Base-by-base conservation (phyloP, 2,113 vertebrate species). In the Petromus typicus region DNA sequence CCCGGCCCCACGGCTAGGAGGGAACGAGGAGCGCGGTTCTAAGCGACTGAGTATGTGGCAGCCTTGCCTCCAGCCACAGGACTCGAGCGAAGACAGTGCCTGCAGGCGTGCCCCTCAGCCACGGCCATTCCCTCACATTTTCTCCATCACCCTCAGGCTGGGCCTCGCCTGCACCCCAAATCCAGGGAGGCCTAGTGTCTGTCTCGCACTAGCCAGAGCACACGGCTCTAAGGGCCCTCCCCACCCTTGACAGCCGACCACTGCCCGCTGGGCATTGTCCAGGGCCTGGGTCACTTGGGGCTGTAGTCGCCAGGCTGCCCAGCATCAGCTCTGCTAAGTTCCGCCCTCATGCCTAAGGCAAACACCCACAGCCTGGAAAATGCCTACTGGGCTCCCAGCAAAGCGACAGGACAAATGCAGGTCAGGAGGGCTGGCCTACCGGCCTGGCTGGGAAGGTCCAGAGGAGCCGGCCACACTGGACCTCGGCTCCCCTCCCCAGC, bases 11-110 rank as follows among this genome's bases (percentile, higher is more conserved):
- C 34, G 75, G 40, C 40, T 67, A 0, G 20, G 48, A 78, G 75
- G 75, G 30, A 83, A 63, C 22, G 32, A 63, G 27, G 2, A 0
- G 10, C 48, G 10, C 59, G 54, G 23, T 48, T 64, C 69, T 10
- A 92, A 91, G 79, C 20, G 75, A 54, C 37, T 27, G 1, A 16
- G 13, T 59, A 48, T 20, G 17, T 2, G 32, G n/a, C 23, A 12
- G 25, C 6, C 40, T n/a, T 20, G 22, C 51, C 0, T 0, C 17
- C 18, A 7, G 54, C 69, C 59, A 34, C 13, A 61, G 27, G 71
- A 87, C 76, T 66, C 18, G 1, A 59, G 48, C 18, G 32, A 25
- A 34, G 1, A 27, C 51, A 34, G 11, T 0, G 0, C 0, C 54
- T 17, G 7, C 27, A 32, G 11, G 37, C 25, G 16, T 18, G 7